phyloP scores from a whole-genome alignment of 2,797 vertebrate species.

The Hippocampus kuda region DNA sequence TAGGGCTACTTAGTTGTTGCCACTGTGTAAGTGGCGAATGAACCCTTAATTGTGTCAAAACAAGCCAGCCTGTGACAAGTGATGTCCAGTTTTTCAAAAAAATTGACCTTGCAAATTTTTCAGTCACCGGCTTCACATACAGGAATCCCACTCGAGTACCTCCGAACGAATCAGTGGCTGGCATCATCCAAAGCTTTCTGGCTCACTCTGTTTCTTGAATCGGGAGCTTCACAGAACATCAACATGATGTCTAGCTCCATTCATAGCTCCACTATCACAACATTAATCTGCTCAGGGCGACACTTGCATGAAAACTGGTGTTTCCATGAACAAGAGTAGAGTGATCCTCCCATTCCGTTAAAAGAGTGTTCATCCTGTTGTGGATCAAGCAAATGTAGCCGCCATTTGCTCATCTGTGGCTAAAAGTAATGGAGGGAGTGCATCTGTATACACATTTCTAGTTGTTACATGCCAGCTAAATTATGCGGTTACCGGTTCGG shows the following conservation, averaged over 20 bases:
- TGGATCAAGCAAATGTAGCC: background rate
- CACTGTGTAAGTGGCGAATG: no score
- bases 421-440: slow-evolving; percentile 12
- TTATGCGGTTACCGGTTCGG: slow-evolving; percentile 38
- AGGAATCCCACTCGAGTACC: no score
- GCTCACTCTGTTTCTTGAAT: no score
- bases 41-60: no score
- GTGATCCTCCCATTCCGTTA: background rate
- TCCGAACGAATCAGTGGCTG: no score
- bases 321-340: background rate
- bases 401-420: slow-evolving; percentile 15
- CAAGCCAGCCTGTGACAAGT: no score
- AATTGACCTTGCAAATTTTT: no score
- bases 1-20: background rate
- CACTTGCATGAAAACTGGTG: background rate
- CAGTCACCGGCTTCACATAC: no score
- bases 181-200: no score
- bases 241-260: background rate
- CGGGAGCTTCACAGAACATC: background rate
- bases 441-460: slow-evolving; percentile 22
- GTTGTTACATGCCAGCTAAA: slow-evolving; percentile 36
- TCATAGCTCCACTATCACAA: background rate
- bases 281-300: background rate
- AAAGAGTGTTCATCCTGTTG: background rate
- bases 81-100: no score